Evolutionary conservation across 2,113 vertebrate genomes (phyloP).

Genomic region (Gopherus evgoodei): DNA sequence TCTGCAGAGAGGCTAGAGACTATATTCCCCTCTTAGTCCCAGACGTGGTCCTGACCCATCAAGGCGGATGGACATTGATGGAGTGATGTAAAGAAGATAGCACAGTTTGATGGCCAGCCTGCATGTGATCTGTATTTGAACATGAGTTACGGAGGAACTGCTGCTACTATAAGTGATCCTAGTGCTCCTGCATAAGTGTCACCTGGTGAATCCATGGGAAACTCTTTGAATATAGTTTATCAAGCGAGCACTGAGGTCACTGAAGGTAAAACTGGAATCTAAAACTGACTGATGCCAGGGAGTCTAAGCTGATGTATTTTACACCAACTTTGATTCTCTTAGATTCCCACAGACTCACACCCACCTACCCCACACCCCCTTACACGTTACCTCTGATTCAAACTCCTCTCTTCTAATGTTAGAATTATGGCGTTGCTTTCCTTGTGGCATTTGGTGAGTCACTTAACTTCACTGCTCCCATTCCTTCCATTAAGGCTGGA

Average conservation of each 20-base stretch:
- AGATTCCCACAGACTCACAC: not conserved
- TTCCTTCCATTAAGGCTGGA: not conserved
- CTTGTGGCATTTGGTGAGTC: not conserved
- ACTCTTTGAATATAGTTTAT: not conserved
- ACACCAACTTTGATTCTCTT: not conserved
- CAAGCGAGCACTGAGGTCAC: not conserved
- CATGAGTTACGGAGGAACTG: not conserved
- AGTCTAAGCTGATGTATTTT: not conserved
- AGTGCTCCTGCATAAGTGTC: not conserved
- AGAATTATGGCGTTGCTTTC: too few relatives aligned
- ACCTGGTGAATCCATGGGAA: not conserved
- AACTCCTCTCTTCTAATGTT: not conserved
- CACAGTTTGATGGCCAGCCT: not conserved
- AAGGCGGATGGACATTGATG: not conserved
- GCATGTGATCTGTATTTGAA: not conserved
- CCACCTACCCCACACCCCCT: not conserved
- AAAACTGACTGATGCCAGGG: not conserved
- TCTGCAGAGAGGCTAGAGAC: not conserved
- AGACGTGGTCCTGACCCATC: not conserved
- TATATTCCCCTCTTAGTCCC: not conserved
- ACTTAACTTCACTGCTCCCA: not conserved
- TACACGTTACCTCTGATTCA: not conserved
- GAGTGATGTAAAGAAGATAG: not conserved
- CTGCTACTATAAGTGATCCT: not conserved
- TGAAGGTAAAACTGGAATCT: not conserved